phyloP scores from a whole-genome alignment of 2,113 vertebrate genomes.

The Irena cyanogastra region DNA sequence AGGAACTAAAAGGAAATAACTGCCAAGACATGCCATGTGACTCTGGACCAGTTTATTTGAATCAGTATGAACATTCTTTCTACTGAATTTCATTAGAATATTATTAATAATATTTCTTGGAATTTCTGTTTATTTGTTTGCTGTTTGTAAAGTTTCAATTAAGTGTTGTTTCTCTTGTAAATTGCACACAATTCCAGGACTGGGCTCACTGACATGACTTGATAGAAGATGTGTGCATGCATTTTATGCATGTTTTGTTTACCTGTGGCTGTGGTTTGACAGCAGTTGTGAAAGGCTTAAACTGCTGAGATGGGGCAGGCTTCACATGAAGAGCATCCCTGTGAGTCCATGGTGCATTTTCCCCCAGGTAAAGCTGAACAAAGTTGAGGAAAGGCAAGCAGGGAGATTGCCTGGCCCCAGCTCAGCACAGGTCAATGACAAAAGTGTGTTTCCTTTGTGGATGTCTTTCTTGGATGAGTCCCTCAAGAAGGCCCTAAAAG shows the following conservation, averaged over 20 bases:
- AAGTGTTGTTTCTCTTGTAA: neutral
- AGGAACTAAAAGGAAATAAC: neutral
- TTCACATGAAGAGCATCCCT: accelerated
- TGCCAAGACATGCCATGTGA: neutral
- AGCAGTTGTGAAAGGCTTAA: neutral
- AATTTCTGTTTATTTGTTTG: neutral
- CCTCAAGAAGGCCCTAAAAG: neutral
- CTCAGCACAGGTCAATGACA: neutral
- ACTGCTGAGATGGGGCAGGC: neutral
- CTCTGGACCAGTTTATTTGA: neutral
- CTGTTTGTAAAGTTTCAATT: neutral
- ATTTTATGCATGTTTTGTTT: neutral
- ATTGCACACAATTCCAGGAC: neutral
- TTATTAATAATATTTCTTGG: neutral
- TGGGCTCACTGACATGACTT: neutral
- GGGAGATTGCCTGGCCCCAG: neutral
- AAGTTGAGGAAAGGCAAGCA: neutral
- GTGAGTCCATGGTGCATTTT: neutral
- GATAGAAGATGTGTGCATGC: accelerated
- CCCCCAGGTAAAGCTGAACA: neutral
- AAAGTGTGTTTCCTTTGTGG: neutral
- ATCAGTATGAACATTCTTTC: neutral
- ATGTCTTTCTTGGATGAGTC: neutral
- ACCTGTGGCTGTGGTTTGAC: neutral
- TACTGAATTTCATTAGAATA: neutral